These are phyloP conservation scores for Pristionchus mayeri DNA, from an alignment of 2,888 invertebrate genomes.

Conservation along the genomic window DNA sequence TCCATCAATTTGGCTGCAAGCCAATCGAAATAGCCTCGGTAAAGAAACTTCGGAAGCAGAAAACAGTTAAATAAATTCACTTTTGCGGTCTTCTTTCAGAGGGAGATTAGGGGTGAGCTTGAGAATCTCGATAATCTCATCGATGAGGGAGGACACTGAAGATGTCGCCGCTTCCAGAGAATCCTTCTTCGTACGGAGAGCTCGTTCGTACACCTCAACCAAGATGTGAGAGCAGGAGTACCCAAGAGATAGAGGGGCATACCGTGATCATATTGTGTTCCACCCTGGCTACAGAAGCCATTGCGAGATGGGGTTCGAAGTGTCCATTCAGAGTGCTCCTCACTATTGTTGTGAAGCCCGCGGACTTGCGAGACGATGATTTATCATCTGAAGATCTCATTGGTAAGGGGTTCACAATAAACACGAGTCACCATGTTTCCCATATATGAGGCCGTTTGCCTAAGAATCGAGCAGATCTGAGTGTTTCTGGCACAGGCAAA, in stretches of 20 bases:
- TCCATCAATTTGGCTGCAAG: constrained; percentile 47
- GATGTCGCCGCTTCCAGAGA: not conserved
- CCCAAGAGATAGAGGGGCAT: not conserved
- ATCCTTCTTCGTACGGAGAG: constrained; percentile 34
- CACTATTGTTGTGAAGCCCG: not conserved
- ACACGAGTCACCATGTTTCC: too few species aligned
- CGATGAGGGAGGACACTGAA: not conserved
- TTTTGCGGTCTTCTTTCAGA: constrained; percentile 35
- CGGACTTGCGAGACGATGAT: constrained; percentile 8
- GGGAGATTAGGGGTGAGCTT: constrained; percentile 45
- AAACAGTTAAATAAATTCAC: not conserved
- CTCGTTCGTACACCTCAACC: constrained; percentile 27
- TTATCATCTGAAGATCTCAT: not conserved
- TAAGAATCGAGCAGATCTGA: too few species aligned
- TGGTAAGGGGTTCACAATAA: not conserved
- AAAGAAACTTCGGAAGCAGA: not conserved
- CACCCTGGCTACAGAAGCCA: constrained; percentile 47
- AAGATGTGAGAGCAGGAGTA: not conserved
- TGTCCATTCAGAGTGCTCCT: not conserved
- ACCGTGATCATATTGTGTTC: constrained; percentile 44
- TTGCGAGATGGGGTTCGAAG: constrained; percentile 36
- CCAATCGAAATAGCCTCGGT: too few species aligned
- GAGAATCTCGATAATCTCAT: constrained; percentile 44
- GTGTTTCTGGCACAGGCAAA: too few species aligned
- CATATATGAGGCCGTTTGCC: too few species aligned